These are phyloP conservation scores for Leucoptera coffeella DNA, from an alignment of 2,888 invertebrate species.

Conservation along the genomic window DNA sequence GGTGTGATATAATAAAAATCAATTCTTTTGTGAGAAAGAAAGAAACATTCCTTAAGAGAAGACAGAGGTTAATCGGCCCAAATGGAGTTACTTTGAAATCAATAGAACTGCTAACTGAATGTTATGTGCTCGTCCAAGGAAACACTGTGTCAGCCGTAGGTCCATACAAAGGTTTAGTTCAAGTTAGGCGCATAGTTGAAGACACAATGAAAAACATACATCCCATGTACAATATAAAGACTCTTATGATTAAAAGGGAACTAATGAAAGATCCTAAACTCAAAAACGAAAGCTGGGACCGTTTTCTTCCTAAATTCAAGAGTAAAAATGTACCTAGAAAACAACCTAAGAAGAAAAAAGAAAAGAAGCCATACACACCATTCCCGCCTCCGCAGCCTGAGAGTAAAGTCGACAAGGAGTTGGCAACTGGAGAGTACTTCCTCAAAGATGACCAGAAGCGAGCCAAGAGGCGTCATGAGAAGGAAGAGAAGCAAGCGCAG, in stretches of 20 bases:
- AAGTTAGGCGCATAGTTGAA: constrained; percentile 83
- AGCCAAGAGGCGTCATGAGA: constrained; percentile 65
- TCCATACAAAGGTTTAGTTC: constrained; percentile 83
- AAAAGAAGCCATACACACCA: constrained; percentile 94
- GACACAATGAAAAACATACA: constrained; percentile 99
- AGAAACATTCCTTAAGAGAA: constrained; percentile 90
- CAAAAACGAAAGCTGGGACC: constrained; percentile 91
- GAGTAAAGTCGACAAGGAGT: constrained; percentile 88
- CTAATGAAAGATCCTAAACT: constrained; percentile 88
- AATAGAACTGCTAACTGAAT: constrained; percentile 91
- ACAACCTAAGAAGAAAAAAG: constrained; percentile 78
- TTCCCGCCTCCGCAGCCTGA: constrained; percentile 93
- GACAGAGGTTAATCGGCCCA: constrained; percentile 92
- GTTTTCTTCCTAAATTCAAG: constrained; percentile 92
- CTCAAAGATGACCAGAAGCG: constrained; percentile 77
- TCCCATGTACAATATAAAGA: constrained; percentile 96
- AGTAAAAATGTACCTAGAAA: constrained; percentile 84
- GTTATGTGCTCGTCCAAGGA: constrained; percentile 95
- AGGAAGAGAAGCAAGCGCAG: constrained; percentile 70
- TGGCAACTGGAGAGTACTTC: constrained; percentile 97
- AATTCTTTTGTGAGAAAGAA: constrained; percentile 83
- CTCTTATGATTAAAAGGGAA: constrained; percentile 95
- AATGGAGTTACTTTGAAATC: constrained; percentile 98
- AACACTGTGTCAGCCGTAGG: constrained; percentile 97
- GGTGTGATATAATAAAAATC: constrained; percentile 96